These are phyloP conservation scores for Verasper variegatus DNA, from an alignment of 2,113 vertebrate genomes.

Conservation along the genomic window DNA sequence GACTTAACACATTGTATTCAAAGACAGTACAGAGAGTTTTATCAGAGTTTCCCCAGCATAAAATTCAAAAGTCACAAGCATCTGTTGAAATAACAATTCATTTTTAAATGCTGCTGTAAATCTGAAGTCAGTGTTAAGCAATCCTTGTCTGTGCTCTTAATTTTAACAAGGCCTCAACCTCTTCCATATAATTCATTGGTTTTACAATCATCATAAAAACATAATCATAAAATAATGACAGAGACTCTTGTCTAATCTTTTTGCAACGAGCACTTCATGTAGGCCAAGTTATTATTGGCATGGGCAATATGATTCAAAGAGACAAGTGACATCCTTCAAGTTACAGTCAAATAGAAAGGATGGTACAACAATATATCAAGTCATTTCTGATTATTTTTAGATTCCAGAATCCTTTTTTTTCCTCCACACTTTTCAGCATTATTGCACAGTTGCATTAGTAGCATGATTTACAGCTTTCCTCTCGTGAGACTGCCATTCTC, in stretches of 20 bases:
- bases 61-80: neutral
- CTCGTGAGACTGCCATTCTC: slow-evolving; percentile 2
- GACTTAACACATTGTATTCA: neutral
- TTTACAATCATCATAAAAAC: neutral
- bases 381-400: neutral
- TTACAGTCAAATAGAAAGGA: neutral
- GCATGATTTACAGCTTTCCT: slow-evolving; percentile 17
- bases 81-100: neutral
- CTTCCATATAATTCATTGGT: neutral
- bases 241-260: neutral
- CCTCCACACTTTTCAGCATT: neutral
- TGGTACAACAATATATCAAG: neutral
- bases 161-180: neutral
- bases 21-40: neutral
- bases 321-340: neutral
- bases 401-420: neutral
- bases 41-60: neutral
- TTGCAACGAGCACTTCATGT: neutral
- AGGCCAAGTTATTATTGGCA: neutral
- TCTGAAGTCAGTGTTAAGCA: neutral
- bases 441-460: neutral
- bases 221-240: neutral
- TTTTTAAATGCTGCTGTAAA: neutral
- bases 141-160: neutral
- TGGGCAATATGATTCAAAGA: neutral